Evolutionary conservation across 2,113 vertebrate genomes (phyloP).

Genomic region (Nannobrachium achirus): DNA sequence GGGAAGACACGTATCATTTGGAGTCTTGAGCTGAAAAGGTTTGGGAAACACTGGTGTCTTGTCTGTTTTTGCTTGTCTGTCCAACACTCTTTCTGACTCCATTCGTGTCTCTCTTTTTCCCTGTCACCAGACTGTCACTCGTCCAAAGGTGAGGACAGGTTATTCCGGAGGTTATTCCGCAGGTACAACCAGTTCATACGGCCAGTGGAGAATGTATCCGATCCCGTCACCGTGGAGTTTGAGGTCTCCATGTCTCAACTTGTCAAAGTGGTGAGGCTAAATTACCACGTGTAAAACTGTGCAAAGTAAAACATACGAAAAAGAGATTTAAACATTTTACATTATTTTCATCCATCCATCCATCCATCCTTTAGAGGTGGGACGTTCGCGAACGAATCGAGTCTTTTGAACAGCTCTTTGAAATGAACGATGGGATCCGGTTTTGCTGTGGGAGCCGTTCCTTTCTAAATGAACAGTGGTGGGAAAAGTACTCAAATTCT

Average conservation of each 20-base stretch:
- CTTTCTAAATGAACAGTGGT: too few relatives aligned
- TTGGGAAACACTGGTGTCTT: too few relatives aligned
- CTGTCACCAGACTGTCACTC: constrained; percentile 72
- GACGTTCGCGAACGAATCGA: too few relatives aligned
- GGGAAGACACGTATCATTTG: too few relatives aligned
- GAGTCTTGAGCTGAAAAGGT: too few relatives aligned
- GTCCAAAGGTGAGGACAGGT: constrained; percentile 84
- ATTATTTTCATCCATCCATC: neutral
- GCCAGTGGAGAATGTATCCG: constrained; percentile 92
- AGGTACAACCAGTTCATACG: constrained; percentile 92
- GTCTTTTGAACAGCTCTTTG: too few relatives aligned
- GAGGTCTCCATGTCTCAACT: constrained; percentile 94
- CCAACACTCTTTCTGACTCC: neutral
- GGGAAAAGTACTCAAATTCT: too few relatives aligned
- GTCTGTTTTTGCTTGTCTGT: too few relatives aligned
- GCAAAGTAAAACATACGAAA: neutral
- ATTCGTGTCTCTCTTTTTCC: neutral
- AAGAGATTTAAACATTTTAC: too few relatives aligned
- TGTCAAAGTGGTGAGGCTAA: constrained; percentile 89
- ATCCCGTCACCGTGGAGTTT: constrained; percentile 90
- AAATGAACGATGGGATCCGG: too few relatives aligned
- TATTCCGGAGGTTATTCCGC: constrained; percentile 88
- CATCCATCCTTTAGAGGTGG: neutral
- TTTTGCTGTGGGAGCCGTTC: too few relatives aligned
- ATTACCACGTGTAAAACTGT: neutral